Evolutionary conservation across 2,888 invertebrate genomes (phyloP).

Genomic region (Ophion ellenae): DNA sequence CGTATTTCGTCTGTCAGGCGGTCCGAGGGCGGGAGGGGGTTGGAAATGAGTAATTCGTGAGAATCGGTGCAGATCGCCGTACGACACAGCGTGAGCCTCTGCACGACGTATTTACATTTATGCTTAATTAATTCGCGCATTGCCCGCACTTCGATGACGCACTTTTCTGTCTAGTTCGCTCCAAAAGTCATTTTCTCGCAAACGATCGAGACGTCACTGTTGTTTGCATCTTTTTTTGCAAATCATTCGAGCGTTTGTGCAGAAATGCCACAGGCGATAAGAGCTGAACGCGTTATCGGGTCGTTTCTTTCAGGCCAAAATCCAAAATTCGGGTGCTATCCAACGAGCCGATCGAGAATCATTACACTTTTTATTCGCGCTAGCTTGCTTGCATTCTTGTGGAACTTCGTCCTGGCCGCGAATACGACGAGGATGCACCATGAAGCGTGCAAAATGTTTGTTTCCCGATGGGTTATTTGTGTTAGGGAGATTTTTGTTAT

Average conservation of each 20-base stretch:
- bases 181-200: background rate
- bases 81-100: constrained; percentile 14
- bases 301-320: background rate
- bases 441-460: background rate
- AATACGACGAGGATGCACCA: background rate
- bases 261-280: background rate
- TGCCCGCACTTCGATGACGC: constrained; percentile 4
- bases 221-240: background rate
- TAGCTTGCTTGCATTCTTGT: background rate
- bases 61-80: constrained; percentile 18
- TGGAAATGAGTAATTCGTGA: background rate
- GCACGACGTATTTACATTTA: constrained; percentile 10
- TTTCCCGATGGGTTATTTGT: background rate
- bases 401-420: background rate
- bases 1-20: background rate
- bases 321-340: background rate
- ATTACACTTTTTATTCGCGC: background rate
- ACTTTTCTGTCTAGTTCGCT: background rate
- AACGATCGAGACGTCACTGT: background rate
- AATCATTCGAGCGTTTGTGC: background rate
- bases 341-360: background rate
- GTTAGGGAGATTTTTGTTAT: no score
- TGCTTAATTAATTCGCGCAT: constrained; percentile 37
- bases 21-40: background rate
- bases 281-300: background rate